These are phyloP conservation scores for Diuraphis noxia DNA, from an alignment of 1,140 invertebrate species.

Conservation along the genomic window DNA sequence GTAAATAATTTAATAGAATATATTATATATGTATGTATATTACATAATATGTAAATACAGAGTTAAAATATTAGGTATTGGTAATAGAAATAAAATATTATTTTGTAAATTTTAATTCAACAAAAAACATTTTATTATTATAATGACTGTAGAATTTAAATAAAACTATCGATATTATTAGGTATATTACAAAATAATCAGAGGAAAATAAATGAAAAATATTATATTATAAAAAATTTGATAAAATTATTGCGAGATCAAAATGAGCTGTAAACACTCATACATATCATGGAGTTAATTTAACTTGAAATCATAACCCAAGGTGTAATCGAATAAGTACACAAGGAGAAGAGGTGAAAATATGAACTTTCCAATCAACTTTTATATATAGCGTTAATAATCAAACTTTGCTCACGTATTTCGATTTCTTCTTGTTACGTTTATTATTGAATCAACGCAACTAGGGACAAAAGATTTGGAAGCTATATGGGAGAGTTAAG, in stretches of 20 bases:
- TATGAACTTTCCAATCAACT: slow-evolving; percentile 51
- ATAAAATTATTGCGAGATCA: neutral
- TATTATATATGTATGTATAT: neutral
- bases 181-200: neutral
- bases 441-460: slow-evolving; percentile 42
- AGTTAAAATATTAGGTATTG: neutral
- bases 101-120: neutral
- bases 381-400: slow-evolving; percentile 24
- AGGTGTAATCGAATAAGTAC: neutral
- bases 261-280: neutral
- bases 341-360: neutral
- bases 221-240: neutral
- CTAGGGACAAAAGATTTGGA: slow-evolving; percentile 32
- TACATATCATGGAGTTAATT: neutral
- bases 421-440: slow-evolving; percentile 48
- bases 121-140: neutral
- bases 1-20: neutral
- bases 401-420: slow-evolving; percentile 47
- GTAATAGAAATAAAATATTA: neutral
- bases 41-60: neutral
- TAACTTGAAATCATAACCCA: neutral
- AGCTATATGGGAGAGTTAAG: neutral
- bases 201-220: neutral
- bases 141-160: neutral
- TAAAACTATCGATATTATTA: neutral